These are phyloP conservation scores for Caenorhabditis sulstoni DNA, from an alignment of 2,888 invertebrate species.

Conservation along the genomic window DNA sequence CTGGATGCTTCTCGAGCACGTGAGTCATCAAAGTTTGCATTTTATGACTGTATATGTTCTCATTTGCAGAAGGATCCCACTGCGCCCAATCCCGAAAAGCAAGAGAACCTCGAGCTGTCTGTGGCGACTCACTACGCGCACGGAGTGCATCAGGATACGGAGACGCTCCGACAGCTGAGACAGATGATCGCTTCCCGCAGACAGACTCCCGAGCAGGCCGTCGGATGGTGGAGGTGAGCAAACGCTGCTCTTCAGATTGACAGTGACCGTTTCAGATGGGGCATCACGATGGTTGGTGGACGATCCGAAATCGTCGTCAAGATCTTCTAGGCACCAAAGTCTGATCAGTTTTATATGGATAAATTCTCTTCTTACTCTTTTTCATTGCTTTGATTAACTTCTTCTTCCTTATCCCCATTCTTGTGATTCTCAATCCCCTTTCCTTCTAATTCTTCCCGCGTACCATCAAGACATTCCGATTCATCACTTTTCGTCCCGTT, in stretches of 20 bases:
- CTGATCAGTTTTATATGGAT: constrained; percentile 10
- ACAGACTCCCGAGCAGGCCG: constrained; percentile 63
- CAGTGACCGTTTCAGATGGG: constrained; percentile 61
- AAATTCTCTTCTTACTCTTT: constrained; percentile 11
- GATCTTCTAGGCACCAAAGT: constrained; percentile 41
- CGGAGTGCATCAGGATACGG: constrained; percentile 76
- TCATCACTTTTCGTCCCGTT: constrained; percentile 4
- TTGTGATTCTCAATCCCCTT: constrained; percentile 29
- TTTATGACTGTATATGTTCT: neutral
- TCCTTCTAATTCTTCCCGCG: constrained; percentile 19
- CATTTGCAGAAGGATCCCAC: constrained; percentile 48
- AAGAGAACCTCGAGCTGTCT: constrained; percentile 74
- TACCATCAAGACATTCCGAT: neutral
- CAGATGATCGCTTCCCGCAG: constrained; percentile 72
- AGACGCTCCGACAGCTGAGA: constrained; percentile 76
- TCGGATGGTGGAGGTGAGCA: constrained; percentile 72
- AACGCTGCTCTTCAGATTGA: no score
- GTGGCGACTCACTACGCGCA: constrained; percentile 80
- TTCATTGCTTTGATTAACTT: neutral
- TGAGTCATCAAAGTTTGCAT: no score
- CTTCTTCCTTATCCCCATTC: constrained; percentile 12
- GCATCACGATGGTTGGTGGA: constrained; percentile 77
- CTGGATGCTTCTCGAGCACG: constrained; percentile 76
- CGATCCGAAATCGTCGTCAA: constrained; percentile 74
- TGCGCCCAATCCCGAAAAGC: constrained; percentile 61